Evolutionary conservation across 1,140 invertebrate species (phyloP).

Genomic region (Agrypnia vestita): DNA sequence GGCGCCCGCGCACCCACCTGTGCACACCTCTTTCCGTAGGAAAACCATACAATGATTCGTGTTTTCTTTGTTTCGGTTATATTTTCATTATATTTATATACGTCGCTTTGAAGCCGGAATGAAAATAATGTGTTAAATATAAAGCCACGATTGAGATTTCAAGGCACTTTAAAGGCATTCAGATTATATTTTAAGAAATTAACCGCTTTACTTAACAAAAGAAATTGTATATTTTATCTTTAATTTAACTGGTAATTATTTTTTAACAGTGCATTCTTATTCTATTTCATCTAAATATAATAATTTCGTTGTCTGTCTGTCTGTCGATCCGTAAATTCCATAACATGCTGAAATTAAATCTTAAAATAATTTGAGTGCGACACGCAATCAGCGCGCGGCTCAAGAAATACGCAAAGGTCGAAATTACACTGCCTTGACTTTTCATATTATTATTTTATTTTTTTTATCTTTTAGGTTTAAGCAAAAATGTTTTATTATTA

Average conservation of each 20-base stretch:
- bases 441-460: too few relatives aligned
- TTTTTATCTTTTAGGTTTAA: too few relatives aligned
- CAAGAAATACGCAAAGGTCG: too few relatives aligned
- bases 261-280: background rate
- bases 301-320: too few relatives aligned
- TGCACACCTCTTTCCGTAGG: conserved; percentile 31
- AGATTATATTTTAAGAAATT: background rate
- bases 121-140: background rate
- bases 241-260: background rate
- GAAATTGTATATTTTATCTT: background rate
- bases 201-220: background rate
- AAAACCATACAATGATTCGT: conserved; percentile 24
- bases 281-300: background rate
- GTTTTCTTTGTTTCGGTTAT: conserved; percentile 20
- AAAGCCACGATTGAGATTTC: too few relatives aligned
- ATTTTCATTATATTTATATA: background rate
- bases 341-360: too few relatives aligned
- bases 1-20: conserved; percentile 26
- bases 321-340: too few relatives aligned
- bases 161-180: too few relatives aligned
- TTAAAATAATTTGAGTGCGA: too few relatives aligned
- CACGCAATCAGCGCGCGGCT: too few relatives aligned
- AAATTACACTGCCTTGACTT: too few relatives aligned
- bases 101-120: background rate
- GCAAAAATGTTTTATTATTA: too few relatives aligned